phyloP scores from a whole-genome alignment of 2,113 vertebrate genomes.

The Laticauda laticaudata region DNA sequence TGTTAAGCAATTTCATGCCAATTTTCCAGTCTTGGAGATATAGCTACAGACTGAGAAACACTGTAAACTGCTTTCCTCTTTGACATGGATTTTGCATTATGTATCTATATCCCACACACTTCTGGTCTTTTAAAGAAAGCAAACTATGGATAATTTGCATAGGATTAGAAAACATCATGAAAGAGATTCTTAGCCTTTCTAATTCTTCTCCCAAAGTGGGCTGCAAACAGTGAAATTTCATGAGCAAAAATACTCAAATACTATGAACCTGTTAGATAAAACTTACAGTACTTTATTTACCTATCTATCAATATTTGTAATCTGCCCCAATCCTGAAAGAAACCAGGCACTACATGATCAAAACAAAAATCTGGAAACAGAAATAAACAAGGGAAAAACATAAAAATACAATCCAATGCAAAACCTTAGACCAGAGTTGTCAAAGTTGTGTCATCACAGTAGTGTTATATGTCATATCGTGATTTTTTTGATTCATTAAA shows the following conservation, averaged over 20 bases:
- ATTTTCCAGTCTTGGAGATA: constrained; percentile 16
- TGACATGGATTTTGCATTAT: background rate
- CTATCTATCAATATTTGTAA: background rate
- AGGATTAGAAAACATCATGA: background rate
- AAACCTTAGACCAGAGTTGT: background rate
- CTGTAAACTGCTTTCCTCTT: background rate
- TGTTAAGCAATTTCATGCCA: constrained; percentile 4
- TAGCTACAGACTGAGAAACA: constrained; percentile 5
- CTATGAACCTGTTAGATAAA: background rate
- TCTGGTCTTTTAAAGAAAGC: constrained; percentile 9
- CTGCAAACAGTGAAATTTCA: background rate
- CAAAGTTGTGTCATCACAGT: no score
- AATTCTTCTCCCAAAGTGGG: background rate
- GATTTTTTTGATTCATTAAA: no score
- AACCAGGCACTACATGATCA: background rate
- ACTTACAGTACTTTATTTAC: background rate
- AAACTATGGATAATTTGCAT: background rate
- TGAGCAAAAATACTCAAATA: background rate
- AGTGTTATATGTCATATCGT: no score
- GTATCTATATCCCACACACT: background rate
- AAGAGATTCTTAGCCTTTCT: background rate
- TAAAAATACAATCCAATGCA: background rate
- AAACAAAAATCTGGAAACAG: background rate
- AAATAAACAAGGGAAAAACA: background rate
- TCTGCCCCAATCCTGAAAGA: background rate